These are phyloP conservation scores for Netelia fuscicornis DNA, from an alignment of 2,888 invertebrate species.

Conservation along the genomic window DNA sequence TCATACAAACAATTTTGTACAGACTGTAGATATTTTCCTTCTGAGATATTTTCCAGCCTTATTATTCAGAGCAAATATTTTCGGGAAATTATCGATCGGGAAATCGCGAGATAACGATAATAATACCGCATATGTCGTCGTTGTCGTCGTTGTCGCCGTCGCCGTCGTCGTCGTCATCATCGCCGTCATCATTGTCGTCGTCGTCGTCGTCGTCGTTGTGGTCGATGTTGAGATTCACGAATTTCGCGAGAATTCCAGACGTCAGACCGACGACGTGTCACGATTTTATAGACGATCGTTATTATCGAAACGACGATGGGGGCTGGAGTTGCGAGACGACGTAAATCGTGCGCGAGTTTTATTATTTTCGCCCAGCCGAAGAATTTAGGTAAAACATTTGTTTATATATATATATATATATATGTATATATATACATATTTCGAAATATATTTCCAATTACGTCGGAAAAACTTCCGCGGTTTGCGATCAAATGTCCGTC, in stretches of 20 bases:
- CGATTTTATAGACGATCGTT: constrained; percentile 32
- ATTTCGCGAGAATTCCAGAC: constrained; percentile 19
- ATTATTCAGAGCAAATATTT: no score
- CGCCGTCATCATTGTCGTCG: constrained; percentile 15
- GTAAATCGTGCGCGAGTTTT: constrained; percentile 70
- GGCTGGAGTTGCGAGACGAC: constrained; percentile 74
- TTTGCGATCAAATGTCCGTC: not conserved
- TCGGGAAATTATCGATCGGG: not conserved
- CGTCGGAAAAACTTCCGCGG: not conserved
- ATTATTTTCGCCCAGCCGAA: constrained; percentile 24
- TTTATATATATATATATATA: not conserved
- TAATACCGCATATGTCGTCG: constrained; percentile 47
- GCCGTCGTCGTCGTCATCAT: constrained; percentile 10
- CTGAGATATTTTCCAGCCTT: not conserved
- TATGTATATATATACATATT: not conserved
- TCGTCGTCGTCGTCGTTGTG: constrained; percentile 32
- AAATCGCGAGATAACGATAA: constrained; percentile 9
- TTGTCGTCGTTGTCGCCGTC: constrained; percentile 6
- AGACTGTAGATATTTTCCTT: not conserved
- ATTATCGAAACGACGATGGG: constrained; percentile 67
- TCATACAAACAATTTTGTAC: not conserved
- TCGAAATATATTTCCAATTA: not conserved
- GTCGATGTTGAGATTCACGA: constrained; percentile 26
- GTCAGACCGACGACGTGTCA: constrained; percentile 27
- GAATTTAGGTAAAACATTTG: constrained; percentile 32